Conservation (phyloP, 2,113 vertebrate species). For the Rhinichthys klamathensis region DNA sequence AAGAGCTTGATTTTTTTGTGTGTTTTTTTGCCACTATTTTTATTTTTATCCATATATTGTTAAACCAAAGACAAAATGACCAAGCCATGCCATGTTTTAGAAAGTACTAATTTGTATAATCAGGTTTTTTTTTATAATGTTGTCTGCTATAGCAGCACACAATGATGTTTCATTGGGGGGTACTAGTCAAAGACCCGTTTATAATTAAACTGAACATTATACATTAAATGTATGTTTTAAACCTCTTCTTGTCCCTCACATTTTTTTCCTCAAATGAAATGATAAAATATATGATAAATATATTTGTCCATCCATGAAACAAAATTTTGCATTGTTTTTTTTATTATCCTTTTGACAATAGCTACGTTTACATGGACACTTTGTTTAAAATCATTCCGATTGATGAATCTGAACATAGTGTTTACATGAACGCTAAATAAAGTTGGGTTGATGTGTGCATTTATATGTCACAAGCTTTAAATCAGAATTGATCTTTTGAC, state of each 20-base stretch:
- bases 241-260: not conserved
- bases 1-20: not conserved
- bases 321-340: not conserved
- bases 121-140: not conserved
- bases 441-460: too few relatives aligned
- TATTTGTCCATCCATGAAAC: not conserved
- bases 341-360: not conserved
- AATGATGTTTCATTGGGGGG: constrained; percentile 18
- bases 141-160: constrained; percentile 30
- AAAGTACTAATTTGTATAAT: constrained; percentile 46
- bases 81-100: constrained; percentile 46
- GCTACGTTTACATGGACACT: too few relatives aligned
- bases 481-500: too few relatives aligned
- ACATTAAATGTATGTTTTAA: constrained; percentile 28
- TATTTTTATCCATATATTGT: constrained; percentile 47
- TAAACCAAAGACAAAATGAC: constrained; percentile 58
- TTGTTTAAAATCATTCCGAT: too few relatives aligned
- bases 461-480: too few relatives aligned
- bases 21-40: constrained; percentile 32
- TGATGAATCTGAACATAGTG: too few relatives aligned
- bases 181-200: not conserved
- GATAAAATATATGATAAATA: not conserved
- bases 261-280: not conserved
- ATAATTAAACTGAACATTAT: constrained; percentile 16
- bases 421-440: too few relatives aligned